A percentile compares a stretch with the other conserved stretches of the same genome.
Evolutionary conservation across 2,888 invertebrate genomes (phyloP).

Genomic region (Ctena decussata): DNA sequence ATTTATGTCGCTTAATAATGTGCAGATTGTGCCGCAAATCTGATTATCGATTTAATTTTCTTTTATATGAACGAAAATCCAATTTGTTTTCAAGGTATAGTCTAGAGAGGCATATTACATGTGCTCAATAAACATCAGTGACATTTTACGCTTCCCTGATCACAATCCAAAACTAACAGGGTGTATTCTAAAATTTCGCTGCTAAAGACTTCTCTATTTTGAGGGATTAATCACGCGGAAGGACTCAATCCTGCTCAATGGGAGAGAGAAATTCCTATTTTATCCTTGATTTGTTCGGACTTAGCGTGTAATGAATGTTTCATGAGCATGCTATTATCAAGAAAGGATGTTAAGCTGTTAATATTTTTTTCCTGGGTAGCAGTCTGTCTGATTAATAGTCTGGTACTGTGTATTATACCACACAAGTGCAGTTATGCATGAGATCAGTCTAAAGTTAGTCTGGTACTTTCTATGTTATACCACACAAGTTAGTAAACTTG

Average conservation of each 20-base stretch:
- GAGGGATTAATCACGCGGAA: slow-evolving; percentile 24
- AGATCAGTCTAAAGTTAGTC: too few species aligned
- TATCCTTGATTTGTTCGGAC: slow-evolving; percentile 19
- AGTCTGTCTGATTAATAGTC: not conserved
- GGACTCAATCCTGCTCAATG: slow-evolving; percentile 9
- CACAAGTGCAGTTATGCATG: not conserved
- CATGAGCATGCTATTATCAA: not conserved
- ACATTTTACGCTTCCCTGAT: not conserved
- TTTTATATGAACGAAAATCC: not conserved
- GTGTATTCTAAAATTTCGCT: not conserved
- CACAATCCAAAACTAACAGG: not conserved
- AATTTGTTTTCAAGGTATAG: slow-evolving; percentile 5
- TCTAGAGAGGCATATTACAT: not conserved
- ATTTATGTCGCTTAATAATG: not conserved
- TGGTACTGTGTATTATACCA: not conserved
- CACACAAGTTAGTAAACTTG: too few species aligned
- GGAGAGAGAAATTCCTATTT: not conserved
- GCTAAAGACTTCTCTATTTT: slow-evolving; percentile 14
- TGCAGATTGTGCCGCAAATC: not conserved
- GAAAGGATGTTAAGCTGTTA: not conserved
- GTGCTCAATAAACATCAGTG: not conserved
- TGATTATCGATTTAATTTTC: not conserved
- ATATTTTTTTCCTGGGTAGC: not conserved
- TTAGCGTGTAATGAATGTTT: slow-evolving; percentile 25
- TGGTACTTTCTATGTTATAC: too few species aligned